Evolutionary conservation across 2,888 invertebrate genomes (phyloP).

Genomic region (Carcina quercana): DNA sequence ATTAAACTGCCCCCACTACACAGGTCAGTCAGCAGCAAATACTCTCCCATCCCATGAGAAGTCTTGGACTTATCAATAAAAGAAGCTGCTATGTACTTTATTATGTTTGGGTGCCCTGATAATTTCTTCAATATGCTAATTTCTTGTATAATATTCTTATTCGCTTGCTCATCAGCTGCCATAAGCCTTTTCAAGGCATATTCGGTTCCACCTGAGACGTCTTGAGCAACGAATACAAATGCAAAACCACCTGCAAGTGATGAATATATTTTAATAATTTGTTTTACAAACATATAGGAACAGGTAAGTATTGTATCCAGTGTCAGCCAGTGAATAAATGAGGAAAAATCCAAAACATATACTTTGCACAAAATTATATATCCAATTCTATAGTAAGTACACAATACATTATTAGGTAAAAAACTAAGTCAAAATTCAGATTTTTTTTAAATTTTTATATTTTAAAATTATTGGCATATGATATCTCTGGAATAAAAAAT

Average conservation of each 20-base stretch:
- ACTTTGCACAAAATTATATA: too few species aligned
- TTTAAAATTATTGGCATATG: too few species aligned
- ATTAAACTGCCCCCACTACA: slow-evolving; percentile 89
- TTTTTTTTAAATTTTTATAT: too few species aligned
- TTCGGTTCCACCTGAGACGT: slow-evolving; percentile 87
- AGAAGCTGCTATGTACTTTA: slow-evolving; percentile 90
- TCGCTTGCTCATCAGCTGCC: slow-evolving; percentile 88
- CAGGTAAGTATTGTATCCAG: too few species aligned
- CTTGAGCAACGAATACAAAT: slow-evolving; percentile 95
- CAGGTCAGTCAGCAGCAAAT: slow-evolving; percentile 92
- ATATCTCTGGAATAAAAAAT: too few species aligned
- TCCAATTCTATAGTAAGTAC: too few species aligned
- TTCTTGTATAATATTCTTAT: slow-evolving; percentile 86
- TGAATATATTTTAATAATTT: slow-evolving; percentile 12
- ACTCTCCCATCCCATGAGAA: slow-evolving; percentile 89
- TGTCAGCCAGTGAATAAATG: too few species aligned
- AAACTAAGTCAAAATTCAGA: too few species aligned
- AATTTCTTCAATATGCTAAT: slow-evolving; percentile 90
- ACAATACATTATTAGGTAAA: too few species aligned
- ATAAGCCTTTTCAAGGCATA: slow-evolving; percentile 94
- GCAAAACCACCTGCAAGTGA: slow-evolving; percentile 96
- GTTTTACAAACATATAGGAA: too few species aligned
- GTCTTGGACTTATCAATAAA: slow-evolving; percentile 87
- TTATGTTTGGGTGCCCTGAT: slow-evolving; percentile 93
- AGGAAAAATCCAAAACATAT: too few species aligned